Conservation (phyloP, 2,113 vertebrate genomes). For the Antennarius striatus region DNA sequence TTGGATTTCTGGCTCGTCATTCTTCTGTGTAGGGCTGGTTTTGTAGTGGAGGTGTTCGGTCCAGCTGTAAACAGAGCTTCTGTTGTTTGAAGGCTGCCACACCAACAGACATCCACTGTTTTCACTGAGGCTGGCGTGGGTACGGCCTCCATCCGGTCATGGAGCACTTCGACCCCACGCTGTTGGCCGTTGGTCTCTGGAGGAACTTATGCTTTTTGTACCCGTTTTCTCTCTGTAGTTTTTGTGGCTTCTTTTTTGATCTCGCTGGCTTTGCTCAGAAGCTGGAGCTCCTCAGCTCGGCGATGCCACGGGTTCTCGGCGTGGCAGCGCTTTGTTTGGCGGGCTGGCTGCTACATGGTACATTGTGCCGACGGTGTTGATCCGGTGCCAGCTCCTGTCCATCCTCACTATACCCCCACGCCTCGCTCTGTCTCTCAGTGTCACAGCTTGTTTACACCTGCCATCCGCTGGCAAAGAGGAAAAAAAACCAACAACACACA, state of each 20-base stretch:
- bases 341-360: slow-evolving; percentile 62
- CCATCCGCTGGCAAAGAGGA: slow-evolving; percentile 20
- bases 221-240: slow-evolving; percentile 20
- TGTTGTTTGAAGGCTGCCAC: slow-evolving; percentile 27
- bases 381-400: slow-evolving; percentile 69
- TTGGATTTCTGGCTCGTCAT: background rate
- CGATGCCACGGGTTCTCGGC: slow-evolving; percentile 44
- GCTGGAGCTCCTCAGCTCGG: slow-evolving; percentile 15
- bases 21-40: background rate
- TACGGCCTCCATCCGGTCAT: slow-evolving; percentile 28
- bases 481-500: slow-evolving; percentile 5
- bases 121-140: slow-evolving; percentile 5
- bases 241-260: slow-evolving; percentile 35
- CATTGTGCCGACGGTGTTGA: slow-evolving; percentile 69
- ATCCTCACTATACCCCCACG: slow-evolving; percentile 41
- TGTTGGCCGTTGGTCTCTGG: background rate
- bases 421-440: slow-evolving; percentile 37
- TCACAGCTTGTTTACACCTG: slow-evolving; percentile 50
- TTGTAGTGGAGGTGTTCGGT: background rate
- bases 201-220: slow-evolving; percentile 14
- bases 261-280: background rate
- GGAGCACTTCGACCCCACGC: background rate
- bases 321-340: slow-evolving; percentile 61
- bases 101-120: slow-evolving; percentile 34
- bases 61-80: slow-evolving; percentile 35